A percentile compares a stretch with the other conserved stretches of the same genome.
Evolutionary conservation across 2,113 vertebrate genomes (phyloP).

Genomic region (Chelonoidis abingdonii): DNA sequence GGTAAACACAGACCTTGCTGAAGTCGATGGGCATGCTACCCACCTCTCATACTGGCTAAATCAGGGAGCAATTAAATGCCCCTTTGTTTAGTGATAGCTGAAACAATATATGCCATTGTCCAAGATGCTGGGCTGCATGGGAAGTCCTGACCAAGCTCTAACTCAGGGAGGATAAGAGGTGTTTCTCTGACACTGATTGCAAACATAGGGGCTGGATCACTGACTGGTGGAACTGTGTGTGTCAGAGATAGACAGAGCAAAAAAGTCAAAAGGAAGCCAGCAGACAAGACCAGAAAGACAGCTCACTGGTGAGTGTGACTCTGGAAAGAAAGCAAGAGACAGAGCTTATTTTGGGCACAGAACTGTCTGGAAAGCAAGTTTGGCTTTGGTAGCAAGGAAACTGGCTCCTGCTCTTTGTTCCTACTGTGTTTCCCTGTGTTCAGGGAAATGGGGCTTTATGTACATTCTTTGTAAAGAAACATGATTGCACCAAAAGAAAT

Average conservation of each 20-base stretch:
- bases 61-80: not conserved
- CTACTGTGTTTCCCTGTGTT: not conserved
- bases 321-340: not conserved
- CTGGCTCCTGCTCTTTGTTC: not conserved
- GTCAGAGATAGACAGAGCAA: not conserved
- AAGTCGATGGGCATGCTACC: not conserved
- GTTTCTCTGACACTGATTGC: not conserved
- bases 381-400: not conserved
- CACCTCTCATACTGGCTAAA: not conserved
- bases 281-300: not conserved
- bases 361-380: not conserved
- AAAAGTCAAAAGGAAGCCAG: not conserved
- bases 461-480: not conserved
- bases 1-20: not conserved
- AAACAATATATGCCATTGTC: not conserved
- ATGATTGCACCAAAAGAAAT: not conserved
- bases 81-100: not conserved
- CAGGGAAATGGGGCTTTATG: not conserved
- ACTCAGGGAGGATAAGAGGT: not conserved
- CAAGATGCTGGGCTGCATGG: not conserved
- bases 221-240: not conserved
- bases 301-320: not conserved
- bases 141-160: not conserved
- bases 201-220: not conserved
- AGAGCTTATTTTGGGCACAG: not conserved